phyloP scores from a whole-genome alignment of 1,140 invertebrate species.

The Pentalonia nigronervosa region DNA sequence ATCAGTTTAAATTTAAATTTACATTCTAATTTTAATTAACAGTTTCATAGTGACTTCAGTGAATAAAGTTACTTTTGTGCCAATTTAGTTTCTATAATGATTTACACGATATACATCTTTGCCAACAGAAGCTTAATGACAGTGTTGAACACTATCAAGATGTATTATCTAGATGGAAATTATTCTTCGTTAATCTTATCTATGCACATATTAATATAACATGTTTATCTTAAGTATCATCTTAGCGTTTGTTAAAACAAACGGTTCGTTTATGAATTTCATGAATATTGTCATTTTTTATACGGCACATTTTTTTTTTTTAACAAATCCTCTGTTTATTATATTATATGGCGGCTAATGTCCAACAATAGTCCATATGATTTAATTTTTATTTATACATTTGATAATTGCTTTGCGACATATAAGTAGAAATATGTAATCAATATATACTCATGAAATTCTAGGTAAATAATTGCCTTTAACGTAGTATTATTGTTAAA shows the following conservation, averaged over 20 bases:
- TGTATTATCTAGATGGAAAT: slow-evolving; percentile 8
- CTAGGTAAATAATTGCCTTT: no score
- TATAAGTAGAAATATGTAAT: no score
- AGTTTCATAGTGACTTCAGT: neutral
- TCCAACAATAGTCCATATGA: neutral
- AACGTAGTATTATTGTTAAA: no score
- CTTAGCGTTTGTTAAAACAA: slow-evolving; percentile 17
- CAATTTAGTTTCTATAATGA: slow-evolving; percentile 15
- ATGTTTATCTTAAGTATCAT: neutral
- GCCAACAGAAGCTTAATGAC: slow-evolving; percentile 33
- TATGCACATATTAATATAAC: slow-evolving; percentile 26
- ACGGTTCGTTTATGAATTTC: slow-evolving; percentile 14
- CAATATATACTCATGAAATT: no score
- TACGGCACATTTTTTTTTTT: neutral
- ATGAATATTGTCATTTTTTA: neutral
- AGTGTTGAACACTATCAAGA: slow-evolving; percentile 40
- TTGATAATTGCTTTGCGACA: neutral
- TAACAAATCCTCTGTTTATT: neutral
- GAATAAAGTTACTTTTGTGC: neutral
- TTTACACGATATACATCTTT: slow-evolving; percentile 19
- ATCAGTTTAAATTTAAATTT: slow-evolving; percentile 22
- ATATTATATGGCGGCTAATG: neutral
- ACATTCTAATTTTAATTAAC: slow-evolving; percentile 26
- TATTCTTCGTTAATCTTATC: slow-evolving; percentile 40
- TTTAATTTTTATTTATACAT: neutral